These are phyloP conservation scores for Ammodytes dubius DNA, from an alignment of 2,113 vertebrate species.

Conservation along the genomic window DNA sequence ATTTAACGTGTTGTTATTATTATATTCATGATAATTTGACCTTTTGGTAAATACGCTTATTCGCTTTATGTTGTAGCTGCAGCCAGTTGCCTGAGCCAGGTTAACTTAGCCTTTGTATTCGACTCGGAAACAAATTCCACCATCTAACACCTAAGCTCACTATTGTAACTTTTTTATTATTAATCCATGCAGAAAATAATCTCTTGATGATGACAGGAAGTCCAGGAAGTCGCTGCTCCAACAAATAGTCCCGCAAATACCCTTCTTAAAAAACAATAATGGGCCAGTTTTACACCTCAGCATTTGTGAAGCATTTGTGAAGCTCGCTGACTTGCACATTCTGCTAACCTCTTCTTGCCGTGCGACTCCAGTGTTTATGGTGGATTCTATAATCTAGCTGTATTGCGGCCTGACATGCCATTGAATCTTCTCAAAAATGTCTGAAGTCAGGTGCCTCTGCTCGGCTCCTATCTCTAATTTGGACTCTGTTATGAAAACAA, in stretches of 20 bases:
- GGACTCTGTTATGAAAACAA: conserved; percentile 72
- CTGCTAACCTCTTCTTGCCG: background rate
- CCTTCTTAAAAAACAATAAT: background rate
- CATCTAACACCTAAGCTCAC: background rate
- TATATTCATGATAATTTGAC: too few species aligned
- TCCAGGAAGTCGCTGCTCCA: background rate
- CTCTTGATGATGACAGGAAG: background rate
- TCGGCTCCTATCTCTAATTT: conserved; percentile 61
- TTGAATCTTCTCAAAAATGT: conserved; percentile 50
- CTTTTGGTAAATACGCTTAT: background rate
- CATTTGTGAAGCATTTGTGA: background rate
- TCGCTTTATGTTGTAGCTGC: background rate
- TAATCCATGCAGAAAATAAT: background rate
- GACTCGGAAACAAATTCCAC: background rate
- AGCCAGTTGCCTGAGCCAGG: background rate
- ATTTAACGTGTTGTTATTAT: background rate
- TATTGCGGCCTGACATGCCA: conserved; percentile 8
- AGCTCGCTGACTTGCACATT: background rate
- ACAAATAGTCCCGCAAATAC: background rate
- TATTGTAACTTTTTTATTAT: background rate
- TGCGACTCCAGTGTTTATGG: conserved; percentile 13
- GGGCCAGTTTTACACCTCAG: background rate
- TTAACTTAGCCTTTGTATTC: background rate
- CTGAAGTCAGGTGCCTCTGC: conserved; percentile 48
- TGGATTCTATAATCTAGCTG: conserved; percentile 28